Percentiles rank a stretch among this genome's conserved stretches.
Evolutionary conservation across 1,140 invertebrate genomes (phyloP).

Genomic region (Pogonognathellus flavescens): DNA sequence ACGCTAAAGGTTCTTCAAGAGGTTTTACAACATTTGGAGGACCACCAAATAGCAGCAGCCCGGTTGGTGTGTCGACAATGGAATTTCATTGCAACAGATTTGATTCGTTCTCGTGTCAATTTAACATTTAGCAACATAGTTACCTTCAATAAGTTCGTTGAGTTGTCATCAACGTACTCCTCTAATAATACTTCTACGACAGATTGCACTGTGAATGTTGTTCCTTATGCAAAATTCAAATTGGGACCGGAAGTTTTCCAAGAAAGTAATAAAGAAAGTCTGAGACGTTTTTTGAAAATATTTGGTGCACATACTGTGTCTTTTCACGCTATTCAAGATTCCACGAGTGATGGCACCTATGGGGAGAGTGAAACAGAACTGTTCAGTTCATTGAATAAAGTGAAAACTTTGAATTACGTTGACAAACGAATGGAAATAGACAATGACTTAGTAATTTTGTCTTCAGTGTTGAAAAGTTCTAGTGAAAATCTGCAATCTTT

Average conservation of each 20-base stretch:
- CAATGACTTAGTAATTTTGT: neutral
- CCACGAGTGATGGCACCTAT: neutral
- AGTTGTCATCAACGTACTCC: neutral
- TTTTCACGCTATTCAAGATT: neutral
- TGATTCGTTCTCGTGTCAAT: neutral
- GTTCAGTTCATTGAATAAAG: neutral
- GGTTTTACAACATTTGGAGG: constrained; percentile 6
- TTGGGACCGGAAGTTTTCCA: neutral
- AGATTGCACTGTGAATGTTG: no score
- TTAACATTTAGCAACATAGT: neutral
- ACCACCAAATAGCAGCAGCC: neutral
- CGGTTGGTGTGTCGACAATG: constrained; percentile 12
- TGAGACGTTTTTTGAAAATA: neutral
- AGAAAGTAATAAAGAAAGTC: neutral
- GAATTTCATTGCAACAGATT: constrained; percentile 13
- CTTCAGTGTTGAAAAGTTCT: neutral
- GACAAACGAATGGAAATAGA: neutral
- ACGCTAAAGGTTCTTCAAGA: constrained; percentile 21
- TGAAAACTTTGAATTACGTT: constrained; percentile 18
- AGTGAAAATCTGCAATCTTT: neutral
- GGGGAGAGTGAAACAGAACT: neutral
- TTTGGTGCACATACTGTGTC: neutral
- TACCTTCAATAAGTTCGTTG: neutral
- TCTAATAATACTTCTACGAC: no score
- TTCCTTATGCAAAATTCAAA: constrained; percentile 18